These are phyloP conservation scores for Pampus argenteus DNA, from an alignment of 2,797 vertebrate species.

Conservation along the genomic window DNA sequence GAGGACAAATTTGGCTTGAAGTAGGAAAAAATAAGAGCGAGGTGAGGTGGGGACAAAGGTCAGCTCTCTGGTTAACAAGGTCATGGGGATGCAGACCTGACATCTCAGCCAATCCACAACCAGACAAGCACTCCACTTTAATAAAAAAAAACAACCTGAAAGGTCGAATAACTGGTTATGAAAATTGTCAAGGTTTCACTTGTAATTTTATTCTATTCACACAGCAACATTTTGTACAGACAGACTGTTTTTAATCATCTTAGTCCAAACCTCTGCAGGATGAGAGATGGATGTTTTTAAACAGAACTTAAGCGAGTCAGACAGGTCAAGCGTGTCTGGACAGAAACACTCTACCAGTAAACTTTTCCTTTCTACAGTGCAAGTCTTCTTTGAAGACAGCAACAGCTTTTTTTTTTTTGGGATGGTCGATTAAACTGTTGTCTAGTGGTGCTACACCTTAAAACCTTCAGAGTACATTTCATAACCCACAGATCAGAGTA, in stretches of 20 bases:
- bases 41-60: conserved; percentile 51
- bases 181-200: conserved; percentile 47
- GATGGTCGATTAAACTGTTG: conserved; percentile 37
- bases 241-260: conserved; percentile 28
- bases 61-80: conserved; percentile 52
- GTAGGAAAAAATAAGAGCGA: conserved; percentile 43
- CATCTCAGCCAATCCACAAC: conserved; percentile 50
- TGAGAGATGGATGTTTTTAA: conserved; percentile 29
- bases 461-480: conserved; percentile 44
- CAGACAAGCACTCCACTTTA: conserved; percentile 41
- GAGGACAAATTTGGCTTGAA: conserved; percentile 49
- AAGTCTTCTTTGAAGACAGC: conserved; percentile 36
- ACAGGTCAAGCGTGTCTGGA: conserved; percentile 41
- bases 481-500: conserved; percentile 35
- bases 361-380: conserved; percentile 38
- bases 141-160: conserved; percentile 27
- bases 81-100: conserved; percentile 39
- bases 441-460: conserved; percentile 21
- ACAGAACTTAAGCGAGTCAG: conserved; percentile 31
- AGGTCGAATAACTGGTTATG: conserved; percentile 50
- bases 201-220: conserved; percentile 25
- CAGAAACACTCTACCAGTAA: conserved; percentile 27
- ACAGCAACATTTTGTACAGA: conserved; percentile 20
- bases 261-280: neutral
- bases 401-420: conserved; percentile 12